These are phyloP conservation scores for Garrulus glandarius DNA, from an alignment of 2,797 vertebrate genomes.

Conservation along the genomic window DNA sequence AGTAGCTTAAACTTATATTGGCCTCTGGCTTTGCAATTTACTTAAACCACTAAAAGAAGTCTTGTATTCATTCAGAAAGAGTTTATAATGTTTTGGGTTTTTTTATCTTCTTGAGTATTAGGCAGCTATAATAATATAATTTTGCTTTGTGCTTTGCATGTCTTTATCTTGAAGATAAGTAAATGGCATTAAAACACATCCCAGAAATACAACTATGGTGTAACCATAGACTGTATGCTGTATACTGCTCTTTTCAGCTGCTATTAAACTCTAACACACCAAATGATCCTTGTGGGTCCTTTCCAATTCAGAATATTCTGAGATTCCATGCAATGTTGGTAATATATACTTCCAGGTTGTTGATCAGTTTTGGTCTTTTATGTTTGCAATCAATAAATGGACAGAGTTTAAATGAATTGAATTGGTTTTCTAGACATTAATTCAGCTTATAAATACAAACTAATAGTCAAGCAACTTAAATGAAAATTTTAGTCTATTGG, in stretches of 20 bases:
- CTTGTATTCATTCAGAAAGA: not conserved
- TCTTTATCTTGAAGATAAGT: not conserved
- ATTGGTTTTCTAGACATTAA: not conserved
- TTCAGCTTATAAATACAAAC: not conserved
- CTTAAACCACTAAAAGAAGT: not conserved
- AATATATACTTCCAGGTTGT: not conserved
- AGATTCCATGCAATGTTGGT: not conserved
- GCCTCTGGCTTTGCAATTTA: not conserved
- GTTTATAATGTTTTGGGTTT: not conserved
- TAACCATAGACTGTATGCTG: not conserved
- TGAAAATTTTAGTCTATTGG: not conserved
- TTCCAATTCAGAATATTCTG: not conserved
- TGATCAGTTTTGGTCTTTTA: not conserved
- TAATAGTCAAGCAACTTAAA: not conserved
- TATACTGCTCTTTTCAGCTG: not conserved
- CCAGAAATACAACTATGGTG: not conserved
- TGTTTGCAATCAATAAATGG: not conserved
- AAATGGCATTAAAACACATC: not conserved
- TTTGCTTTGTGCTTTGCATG: not conserved
- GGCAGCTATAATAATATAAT: not conserved
- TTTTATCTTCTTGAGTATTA: not conserved
- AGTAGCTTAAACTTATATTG: not conserved
- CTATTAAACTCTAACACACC: not conserved
- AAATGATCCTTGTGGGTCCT: not conserved
- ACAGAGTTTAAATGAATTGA: not conserved